Base-by-base conservation (phyloP, 2,797 vertebrate genomes). In the Cetoscarus ocellatus region DNA sequence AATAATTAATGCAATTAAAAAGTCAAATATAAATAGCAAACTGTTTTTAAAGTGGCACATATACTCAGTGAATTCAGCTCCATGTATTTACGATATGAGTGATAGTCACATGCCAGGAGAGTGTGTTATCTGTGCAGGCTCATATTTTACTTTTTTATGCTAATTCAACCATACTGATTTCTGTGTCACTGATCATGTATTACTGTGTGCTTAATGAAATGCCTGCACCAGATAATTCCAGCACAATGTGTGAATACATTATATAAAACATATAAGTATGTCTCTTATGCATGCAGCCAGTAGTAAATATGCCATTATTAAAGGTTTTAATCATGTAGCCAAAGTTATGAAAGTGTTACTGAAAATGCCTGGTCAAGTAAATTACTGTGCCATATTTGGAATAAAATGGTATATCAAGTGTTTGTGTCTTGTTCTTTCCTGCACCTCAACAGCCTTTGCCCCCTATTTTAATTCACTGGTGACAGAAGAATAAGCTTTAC, bases 341-440 rank as follows among this genome's bases (percentile, higher is more conserved):
- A 67, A n/a, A 54, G 67, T 77, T 49, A 69, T 63, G 50, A 48
- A 81, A 58, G 17, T 82, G 80, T 89, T 77, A 64, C 18, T 75
- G 60, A 74, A 78, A 73, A 54, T 77, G 65, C 65, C 72, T 66
- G 11, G 18, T 62, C 18, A 61, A 71, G 79, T 66, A 58, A 78
- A 82, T 65, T 51, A 19, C 9, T 82, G 88, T 69, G 82, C 84
- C 72, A 86, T 85, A 77, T 91, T 92, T 91, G 61, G 57, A 91
- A 92, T 91, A 86, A 93, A 87, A 50, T 5, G 2, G 7, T 66
- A 18, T 53, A 27, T 44, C 52, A 18, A 66, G 79, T 47, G 9
- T 70, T 44, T 73, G 6, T 0, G 19, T 56, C 5, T 50, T 38
- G 6, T 69, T 60, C 0, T 53, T 76, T 8, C n/a, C 38, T 66